These are phyloP conservation scores for Vireo altiloquus DNA, from an alignment of 2,113 vertebrate genomes.

Conservation along the genomic window DNA sequence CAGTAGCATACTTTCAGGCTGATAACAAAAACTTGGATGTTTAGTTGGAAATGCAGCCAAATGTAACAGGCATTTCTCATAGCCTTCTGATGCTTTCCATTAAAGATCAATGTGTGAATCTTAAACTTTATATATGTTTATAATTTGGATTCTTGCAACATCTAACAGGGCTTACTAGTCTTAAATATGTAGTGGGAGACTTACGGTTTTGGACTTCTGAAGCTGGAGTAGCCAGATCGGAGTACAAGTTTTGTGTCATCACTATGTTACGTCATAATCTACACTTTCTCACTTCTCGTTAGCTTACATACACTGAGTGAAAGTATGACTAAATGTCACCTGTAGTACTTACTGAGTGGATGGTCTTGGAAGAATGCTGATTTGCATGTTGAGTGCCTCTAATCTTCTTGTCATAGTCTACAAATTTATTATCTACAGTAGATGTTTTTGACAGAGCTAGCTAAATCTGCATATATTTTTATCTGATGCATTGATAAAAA, in stretches of 20 bases:
- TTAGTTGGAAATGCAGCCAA: not conserved
- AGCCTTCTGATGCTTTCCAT: not conserved
- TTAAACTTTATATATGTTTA: not conserved
- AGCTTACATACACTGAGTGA: not conserved
- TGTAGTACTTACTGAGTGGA: not conserved
- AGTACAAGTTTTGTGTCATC: not conserved
- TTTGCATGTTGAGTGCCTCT: constrained; percentile 31
- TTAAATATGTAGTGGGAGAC: not conserved
- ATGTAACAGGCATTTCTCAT: not conserved
- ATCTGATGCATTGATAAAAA: not conserved
- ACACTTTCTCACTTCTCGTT: not conserved
- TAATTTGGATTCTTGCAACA: not conserved
- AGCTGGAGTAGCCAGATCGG: not conserved
- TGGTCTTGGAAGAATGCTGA: not conserved
- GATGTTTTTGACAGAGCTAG: constrained; percentile 43
- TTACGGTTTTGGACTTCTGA: not conserved
- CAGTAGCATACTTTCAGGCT: not conserved
- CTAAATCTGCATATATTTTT: constrained; percentile 35
- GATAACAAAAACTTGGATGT: not conserved
- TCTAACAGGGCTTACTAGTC: not conserved
- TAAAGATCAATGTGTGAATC: not conserved
- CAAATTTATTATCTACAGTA: constrained; percentile 11
- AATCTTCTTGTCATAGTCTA: constrained; percentile 47
- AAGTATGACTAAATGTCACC: not conserved
- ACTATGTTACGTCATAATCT: not conserved